phyloP scores from a whole-genome alignment of 35 echinoderm and acorn worm species.

The Lytechinus variegatus region DNA sequence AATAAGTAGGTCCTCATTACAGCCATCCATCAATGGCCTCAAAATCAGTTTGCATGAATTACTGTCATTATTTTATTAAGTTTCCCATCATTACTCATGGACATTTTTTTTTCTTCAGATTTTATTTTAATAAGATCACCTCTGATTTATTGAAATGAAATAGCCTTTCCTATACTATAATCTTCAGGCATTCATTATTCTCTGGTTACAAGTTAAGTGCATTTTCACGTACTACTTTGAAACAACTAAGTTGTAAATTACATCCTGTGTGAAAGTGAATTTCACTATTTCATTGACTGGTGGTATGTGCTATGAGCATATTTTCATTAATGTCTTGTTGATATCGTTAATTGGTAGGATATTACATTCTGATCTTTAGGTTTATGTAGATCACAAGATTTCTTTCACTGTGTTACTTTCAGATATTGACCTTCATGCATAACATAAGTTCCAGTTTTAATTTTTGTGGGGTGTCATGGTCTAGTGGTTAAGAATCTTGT shows the following conservation, averaged over 20 bases:
- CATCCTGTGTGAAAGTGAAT: neutral
- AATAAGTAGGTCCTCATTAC: too few relatives aligned
- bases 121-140: too few relatives aligned
- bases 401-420: neutral
- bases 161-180: neutral
- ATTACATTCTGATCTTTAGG: neutral
- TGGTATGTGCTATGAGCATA: neutral
- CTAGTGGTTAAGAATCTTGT: too few relatives aligned
- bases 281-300: neutral
- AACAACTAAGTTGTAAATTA: neutral
- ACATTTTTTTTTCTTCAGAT: too few relatives aligned
- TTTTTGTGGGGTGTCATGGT: too few relatives aligned
- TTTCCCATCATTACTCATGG: too few relatives aligned
- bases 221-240: neutral
- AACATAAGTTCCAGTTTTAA: too few relatives aligned
- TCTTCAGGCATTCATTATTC: neutral
- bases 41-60: too few relatives aligned
- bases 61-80: too few relatives aligned
- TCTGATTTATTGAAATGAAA: too few relatives aligned
- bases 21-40: too few relatives aligned
- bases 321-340: neutral
- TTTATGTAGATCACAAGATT: neutral
- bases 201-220: neutral
- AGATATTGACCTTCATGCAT: neutral
- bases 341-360: neutral